Conservation (phyloP, 2,797 vertebrate genomes). For the Propithecus perrieri region DNA sequence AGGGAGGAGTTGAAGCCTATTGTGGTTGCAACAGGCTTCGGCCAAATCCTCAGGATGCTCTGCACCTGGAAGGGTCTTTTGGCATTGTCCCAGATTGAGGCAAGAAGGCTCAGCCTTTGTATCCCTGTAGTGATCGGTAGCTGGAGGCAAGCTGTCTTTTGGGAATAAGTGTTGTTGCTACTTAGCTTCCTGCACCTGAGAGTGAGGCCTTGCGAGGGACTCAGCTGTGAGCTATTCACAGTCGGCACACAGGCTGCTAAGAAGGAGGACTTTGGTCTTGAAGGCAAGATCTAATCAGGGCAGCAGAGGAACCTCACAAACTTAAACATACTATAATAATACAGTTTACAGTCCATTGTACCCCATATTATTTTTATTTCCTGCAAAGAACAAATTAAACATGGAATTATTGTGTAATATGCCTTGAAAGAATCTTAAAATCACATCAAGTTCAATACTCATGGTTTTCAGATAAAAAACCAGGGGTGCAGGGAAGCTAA, state of each 20-base stretch:
- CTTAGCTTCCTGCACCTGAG: background rate
- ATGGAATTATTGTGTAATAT: background rate
- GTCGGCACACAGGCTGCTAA: background rate
- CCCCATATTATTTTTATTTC: background rate
- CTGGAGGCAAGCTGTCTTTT: background rate
- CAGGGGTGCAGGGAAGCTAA: background rate
- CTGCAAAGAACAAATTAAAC: background rate
- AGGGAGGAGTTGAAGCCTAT: background rate
- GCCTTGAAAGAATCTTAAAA: conserved; percentile 6
- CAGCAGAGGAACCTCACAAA: background rate
- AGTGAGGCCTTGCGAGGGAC: background rate
- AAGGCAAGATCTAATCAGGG: background rate
- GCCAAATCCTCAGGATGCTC: background rate
- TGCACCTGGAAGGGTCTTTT: background rate
- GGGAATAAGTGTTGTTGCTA: background rate
- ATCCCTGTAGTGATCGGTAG: background rate
- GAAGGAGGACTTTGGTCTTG: background rate
- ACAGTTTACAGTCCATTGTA: background rate
- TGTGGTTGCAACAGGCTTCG: background rate
- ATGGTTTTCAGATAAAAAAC: background rate
- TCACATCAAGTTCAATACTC: background rate
- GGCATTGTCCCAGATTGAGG: background rate
- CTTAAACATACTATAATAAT: background rate
- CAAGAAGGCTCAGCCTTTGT: background rate
- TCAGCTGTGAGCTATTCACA: background rate